Percentiles rank a stretch among this genome's conserved stretches.
These are phyloP conservation scores for Monomorium pharaonis DNA, from an alignment of 1,140 invertebrate species.

Conservation along the genomic window DNA sequence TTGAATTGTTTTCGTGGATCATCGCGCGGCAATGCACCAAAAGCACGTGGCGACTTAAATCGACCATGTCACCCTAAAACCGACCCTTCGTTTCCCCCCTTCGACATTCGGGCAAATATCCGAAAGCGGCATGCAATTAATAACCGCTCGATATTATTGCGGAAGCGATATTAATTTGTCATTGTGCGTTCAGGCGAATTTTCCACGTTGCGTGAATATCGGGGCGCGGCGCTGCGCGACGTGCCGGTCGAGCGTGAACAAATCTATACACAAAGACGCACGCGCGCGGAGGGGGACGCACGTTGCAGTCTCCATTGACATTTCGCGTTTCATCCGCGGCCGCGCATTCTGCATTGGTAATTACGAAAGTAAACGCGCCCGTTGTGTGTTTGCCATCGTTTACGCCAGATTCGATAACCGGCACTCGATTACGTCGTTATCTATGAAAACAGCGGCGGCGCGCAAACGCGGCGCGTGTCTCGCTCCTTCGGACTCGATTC, in stretches of 20 bases:
- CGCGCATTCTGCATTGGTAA: slow-evolving; percentile 65
- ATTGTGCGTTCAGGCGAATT: slow-evolving; percentile 61
- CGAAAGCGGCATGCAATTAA: slow-evolving; percentile 55
- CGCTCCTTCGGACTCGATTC: slow-evolving; percentile 40
- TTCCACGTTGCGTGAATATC: slow-evolving; percentile 45
- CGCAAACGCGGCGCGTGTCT: not conserved
- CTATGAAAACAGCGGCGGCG: slow-evolving; percentile 43
- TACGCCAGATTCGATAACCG: slow-evolving; percentile 64
- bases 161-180: slow-evolving; percentile 73
- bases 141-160: slow-evolving; percentile 53
- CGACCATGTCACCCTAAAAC: slow-evolving; percentile 46
- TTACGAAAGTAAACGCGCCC: slow-evolving; percentile 71
- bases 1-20: slow-evolving; percentile 21
- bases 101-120: slow-evolving; percentile 47
- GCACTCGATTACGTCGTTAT: slow-evolving; percentile 50
- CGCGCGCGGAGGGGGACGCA: not conserved
- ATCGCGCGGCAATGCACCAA: slow-evolving; percentile 39
- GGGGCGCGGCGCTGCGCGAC: not conserved
- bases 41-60: slow-evolving; percentile 51
- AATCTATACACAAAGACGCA: slow-evolving; percentile 50
- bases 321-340: slow-evolving; percentile 62
- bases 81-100: slow-evolving; percentile 41
- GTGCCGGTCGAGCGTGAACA: slow-evolving; percentile 35
- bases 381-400: slow-evolving; percentile 65
- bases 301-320: slow-evolving; percentile 54